A percentile compares a stretch with the other conserved stretches of the same genome.
These are phyloP conservation scores for Steromphala cineraria DNA, from an alignment of 2,888 invertebrate species.

Conservation along the genomic window DNA sequence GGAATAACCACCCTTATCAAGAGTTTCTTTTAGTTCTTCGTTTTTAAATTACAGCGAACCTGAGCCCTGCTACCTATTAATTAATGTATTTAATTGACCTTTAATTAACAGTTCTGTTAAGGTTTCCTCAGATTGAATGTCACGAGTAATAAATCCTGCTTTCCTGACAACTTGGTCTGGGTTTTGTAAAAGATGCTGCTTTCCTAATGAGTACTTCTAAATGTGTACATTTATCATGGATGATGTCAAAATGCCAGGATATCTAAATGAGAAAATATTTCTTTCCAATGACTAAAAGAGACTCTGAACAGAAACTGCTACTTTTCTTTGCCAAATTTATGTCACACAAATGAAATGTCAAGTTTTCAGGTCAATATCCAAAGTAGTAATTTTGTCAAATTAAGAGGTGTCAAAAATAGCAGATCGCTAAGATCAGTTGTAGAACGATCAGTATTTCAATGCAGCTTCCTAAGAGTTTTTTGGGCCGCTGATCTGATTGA, in stretches of 20 bases:
- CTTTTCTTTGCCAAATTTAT: not conserved
- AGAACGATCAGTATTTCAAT: constrained; percentile 8
- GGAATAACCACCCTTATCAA: not conserved
- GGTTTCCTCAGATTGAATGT: not conserved
- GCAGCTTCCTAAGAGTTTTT: not conserved
- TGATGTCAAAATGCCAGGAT: not conserved
- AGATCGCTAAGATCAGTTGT: constrained; percentile 7
- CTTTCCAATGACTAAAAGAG: not conserved
- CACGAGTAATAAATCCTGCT: constrained; percentile 1
- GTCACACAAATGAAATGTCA: not conserved
- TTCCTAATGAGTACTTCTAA: not conserved
- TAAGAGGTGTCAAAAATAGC: not conserved
- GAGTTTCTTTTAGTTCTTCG: not conserved
- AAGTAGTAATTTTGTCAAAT: constrained; percentile 1
- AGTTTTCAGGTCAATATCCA: not conserved
- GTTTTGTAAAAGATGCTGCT: not conserved
- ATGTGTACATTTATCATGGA: not conserved
- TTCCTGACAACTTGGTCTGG: not conserved
- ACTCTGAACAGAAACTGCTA: not conserved
- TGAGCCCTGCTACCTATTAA: not conserved
- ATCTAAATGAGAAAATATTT: not conserved
- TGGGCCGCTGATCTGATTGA: not conserved
- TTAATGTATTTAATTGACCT: constrained; percentile 12
- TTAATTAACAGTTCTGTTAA: not conserved
- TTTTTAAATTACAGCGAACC: not conserved